Conservation (phyloP, 2,113 vertebrate species). For the Bettongia penicillata region DNA sequence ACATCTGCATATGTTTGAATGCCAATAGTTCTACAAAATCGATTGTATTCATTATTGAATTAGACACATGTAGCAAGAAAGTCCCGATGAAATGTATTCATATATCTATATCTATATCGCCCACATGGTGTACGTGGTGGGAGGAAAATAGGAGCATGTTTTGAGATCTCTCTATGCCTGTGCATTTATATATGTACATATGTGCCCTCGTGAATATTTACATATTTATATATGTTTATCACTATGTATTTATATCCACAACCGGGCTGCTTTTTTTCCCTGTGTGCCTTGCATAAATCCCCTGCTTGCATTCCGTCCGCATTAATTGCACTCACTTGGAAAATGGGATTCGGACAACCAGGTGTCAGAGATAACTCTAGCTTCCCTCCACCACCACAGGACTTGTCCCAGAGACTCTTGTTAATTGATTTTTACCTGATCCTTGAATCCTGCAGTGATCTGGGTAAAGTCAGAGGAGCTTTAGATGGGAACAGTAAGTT, state of each 20-base stretch:
- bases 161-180: neutral
- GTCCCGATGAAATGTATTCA: rapidly evolving
- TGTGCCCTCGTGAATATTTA: neutral
- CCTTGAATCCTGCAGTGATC: neutral
- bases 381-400: neutral
- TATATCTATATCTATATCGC: neutral
- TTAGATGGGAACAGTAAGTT: neutral
- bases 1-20: neutral
- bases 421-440: neutral
- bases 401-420: neutral
- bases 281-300: neutral
- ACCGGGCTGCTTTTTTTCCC: neutral
- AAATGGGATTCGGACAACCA: constrained; percentile 8
- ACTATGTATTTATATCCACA: neutral
- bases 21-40: constrained; percentile 31
- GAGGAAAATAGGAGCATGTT: neutral
- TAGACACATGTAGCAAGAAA: neutral
- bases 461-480: neutral
- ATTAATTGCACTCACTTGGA: rapidly evolving
- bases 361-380: neutral
- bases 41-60: neutral
- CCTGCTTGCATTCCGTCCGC: neutral
- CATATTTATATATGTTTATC: neutral
- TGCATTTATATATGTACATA: neutral
- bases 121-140: neutral